phyloP scores from a whole-genome alignment of 2,113 vertebrate species.

The Centropristis striata region DNA sequence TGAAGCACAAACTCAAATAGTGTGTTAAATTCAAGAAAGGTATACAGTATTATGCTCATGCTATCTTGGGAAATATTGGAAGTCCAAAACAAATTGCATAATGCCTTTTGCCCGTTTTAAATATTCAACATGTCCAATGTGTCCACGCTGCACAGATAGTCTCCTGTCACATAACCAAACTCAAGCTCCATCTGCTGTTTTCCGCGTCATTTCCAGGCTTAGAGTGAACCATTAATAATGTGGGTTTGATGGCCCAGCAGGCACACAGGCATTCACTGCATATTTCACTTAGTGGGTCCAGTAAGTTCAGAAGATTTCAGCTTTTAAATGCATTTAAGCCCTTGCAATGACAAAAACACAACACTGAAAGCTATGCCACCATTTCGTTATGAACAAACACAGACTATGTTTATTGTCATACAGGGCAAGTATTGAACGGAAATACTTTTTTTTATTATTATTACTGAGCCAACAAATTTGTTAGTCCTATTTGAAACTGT shows the following conservation, averaged over 20 bases:
- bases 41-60: neutral
- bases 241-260: conserved; percentile 43
- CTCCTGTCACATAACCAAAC: conserved; percentile 45
- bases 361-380: neutral
- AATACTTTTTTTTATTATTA: neutral
- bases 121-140: neutral
- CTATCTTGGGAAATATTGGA: neutral
- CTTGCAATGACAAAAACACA: neutral
- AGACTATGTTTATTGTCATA: neutral
- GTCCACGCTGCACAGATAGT: conserved; percentile 27
- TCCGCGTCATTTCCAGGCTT: conserved; percentile 51
- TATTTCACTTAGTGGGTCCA: conserved; percentile 32
- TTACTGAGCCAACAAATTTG: too few species aligned
- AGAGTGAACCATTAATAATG: conserved; percentile 73
- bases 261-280: conserved; percentile 40
- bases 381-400: neutral
- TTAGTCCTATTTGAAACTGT: too few species aligned
- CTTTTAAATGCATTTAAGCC: neutral
- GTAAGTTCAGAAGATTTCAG: neutral
- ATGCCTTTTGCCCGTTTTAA: neutral
- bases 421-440: neutral
- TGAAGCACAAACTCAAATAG: neutral
- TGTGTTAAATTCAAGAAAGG: neutral
- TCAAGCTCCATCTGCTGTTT: conserved; percentile 74
- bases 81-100: neutral